Evolutionary conservation across 2,113 vertebrate genomes (phyloP).

Genomic region (Orycteropus afer): DNA sequence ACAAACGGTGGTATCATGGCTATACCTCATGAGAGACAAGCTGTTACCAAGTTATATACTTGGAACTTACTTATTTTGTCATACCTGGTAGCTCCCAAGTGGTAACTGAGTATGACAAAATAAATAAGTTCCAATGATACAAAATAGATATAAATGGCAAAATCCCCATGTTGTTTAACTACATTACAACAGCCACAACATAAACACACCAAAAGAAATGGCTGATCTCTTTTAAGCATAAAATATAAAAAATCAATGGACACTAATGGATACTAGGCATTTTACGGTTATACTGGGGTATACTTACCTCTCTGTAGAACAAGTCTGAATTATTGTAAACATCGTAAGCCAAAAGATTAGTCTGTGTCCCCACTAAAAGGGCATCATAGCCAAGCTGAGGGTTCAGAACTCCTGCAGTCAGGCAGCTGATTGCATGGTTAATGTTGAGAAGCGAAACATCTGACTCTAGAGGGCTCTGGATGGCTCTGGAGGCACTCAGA

Average conservation of each 20-base stretch:
- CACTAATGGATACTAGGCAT: background rate
- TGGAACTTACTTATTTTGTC: too few relatives aligned
- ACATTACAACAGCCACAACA: background rate
- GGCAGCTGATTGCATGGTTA: constrained; percentile 95
- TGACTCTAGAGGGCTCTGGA: constrained; percentile 91
- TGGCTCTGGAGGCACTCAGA: constrained; percentile 86
- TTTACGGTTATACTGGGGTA: background rate
- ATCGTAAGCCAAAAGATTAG: constrained; percentile 96
- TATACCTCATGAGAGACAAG: background rate
- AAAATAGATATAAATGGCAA: background rate
- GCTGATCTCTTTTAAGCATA: background rate
- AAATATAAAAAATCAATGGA: background rate
- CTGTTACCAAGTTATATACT: background rate
- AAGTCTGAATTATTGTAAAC: constrained; percentile 96
- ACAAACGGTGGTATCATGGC: background rate
- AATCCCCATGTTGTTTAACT: background rate
- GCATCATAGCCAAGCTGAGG: constrained; percentile 90
- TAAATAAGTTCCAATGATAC: background rate
- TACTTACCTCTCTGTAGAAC: constrained; percentile 95
- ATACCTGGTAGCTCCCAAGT: background rate
- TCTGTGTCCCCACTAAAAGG: constrained; percentile 95
- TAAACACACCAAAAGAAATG: background rate
- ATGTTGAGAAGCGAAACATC: constrained; percentile 97
- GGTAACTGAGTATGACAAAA: background rate
- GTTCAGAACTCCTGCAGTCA: constrained; percentile 91